Conservation (phyloP, 2,888 invertebrate genomes). For the Oxytorus armatus region DNA sequence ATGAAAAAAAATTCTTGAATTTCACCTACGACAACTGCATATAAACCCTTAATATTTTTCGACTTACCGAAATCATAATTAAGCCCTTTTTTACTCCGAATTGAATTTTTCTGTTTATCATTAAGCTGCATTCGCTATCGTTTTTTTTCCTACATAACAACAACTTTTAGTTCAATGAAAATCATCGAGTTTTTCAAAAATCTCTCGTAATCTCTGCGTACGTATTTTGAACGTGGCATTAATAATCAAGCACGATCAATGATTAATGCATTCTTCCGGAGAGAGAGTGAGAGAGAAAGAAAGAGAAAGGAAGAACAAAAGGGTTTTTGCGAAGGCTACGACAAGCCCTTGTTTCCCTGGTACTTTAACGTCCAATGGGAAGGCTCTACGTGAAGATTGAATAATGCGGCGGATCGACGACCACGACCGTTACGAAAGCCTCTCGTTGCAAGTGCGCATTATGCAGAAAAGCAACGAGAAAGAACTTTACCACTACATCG, state of each 20-base stretch:
- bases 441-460: constrained; percentile 32
- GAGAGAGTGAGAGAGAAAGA: background rate
- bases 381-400: constrained; percentile 60
- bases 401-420: constrained; percentile 59
- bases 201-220: too few relatives aligned
- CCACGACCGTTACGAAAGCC: constrained; percentile 40
- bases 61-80: too few relatives aligned
- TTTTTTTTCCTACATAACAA: too few relatives aligned
- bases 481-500: background rate
- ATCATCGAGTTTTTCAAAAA: too few relatives aligned
- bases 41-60: too few relatives aligned
- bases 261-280: constrained; percentile 1
- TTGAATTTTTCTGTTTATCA: too few relatives aligned
- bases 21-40: too few relatives aligned
- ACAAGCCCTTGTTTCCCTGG: constrained; percentile 21
- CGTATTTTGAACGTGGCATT: constrained; percentile 1
- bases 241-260: constrained; percentile 9
- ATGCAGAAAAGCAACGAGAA: constrained; percentile 39
- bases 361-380: constrained; percentile 20
- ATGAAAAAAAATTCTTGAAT: too few relatives aligned
- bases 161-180: too few relatives aligned
- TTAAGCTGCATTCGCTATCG: too few relatives aligned
- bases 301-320: constrained; percentile 1
- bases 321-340: constrained; percentile 7
- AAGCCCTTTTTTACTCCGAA: too few relatives aligned